Conservation (phyloP, 2,797 vertebrate species). For the Coranthus polyacanthus region DNA sequence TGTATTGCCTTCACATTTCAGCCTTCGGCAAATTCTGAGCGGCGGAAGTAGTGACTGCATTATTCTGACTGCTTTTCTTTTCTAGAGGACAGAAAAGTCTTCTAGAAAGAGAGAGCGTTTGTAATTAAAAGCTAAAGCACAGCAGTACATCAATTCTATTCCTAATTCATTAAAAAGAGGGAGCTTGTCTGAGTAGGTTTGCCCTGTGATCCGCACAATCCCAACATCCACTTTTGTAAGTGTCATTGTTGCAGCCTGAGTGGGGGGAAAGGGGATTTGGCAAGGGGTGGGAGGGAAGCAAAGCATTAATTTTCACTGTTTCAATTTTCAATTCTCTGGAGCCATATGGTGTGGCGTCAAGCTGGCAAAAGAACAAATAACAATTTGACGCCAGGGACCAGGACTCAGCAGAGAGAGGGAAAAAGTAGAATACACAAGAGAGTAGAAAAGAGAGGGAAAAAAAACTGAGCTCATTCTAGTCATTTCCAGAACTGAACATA, state of each 20-base stretch:
- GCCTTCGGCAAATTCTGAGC: slow-evolving; percentile 8
- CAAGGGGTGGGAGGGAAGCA: slow-evolving; percentile 8
- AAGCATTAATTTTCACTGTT: slow-evolving; percentile 69
- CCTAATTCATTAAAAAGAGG: slow-evolving; percentile 36
- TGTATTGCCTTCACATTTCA: slow-evolving; percentile 32
- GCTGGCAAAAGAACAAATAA: slow-evolving; percentile 78
- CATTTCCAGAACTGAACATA: slow-evolving; percentile 63
- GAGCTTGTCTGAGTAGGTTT: slow-evolving; percentile 8
- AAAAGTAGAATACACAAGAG: slow-evolving; percentile 49
- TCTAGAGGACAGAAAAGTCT: background rate
- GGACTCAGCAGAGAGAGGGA: slow-evolving; percentile 46
- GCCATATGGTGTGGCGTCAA: slow-evolving; percentile 73
- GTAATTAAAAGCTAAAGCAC: slow-evolving; percentile 29
- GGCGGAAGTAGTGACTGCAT: slow-evolving; percentile 23
- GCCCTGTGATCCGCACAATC: slow-evolving; percentile 47
- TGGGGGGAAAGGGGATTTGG: slow-evolving; percentile 24
- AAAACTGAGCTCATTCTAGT: slow-evolving; percentile 30
- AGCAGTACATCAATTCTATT: slow-evolving; percentile 24
- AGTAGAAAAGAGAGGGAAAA: slow-evolving; percentile 10
- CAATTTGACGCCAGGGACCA: slow-evolving; percentile 71
- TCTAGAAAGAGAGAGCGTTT: slow-evolving; percentile 1
- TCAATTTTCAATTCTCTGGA: slow-evolving; percentile 68
- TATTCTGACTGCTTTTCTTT: slow-evolving; percentile 41
- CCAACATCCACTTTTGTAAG: slow-evolving; percentile 32
- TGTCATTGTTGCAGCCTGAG: slow-evolving; percentile 39